phyloP scores from a whole-genome alignment of 1,140 invertebrate genomes.

The Drosophila repletoides region DNA sequence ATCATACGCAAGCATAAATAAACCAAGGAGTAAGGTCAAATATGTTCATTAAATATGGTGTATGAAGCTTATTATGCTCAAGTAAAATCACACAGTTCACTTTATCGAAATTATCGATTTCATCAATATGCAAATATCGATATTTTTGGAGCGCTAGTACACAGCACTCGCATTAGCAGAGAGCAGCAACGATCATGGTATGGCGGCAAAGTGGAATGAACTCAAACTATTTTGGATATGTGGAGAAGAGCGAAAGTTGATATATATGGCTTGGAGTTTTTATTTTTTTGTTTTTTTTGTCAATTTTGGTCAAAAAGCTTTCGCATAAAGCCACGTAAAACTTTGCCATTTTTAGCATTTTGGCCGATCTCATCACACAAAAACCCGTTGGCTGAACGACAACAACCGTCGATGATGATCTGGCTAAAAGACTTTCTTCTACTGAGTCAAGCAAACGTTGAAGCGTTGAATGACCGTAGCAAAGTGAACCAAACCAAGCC shows the following conservation, averaged over 20 bases:
- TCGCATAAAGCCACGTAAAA: slow-evolving; percentile 35
- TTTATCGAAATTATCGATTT: too few relatives aligned
- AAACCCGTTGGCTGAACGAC: slow-evolving; percentile 36
- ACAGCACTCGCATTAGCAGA: background rate
- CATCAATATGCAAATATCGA: too few relatives aligned
- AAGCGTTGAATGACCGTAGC: too few relatives aligned
- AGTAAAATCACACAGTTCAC: too few relatives aligned
- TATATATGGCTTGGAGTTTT: too few relatives aligned
- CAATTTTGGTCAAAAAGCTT: slow-evolving; percentile 42
- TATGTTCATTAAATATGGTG: too few relatives aligned
- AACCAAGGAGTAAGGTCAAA: too few relatives aligned
- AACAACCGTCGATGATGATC: slow-evolving; percentile 7
- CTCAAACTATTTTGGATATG: slow-evolving; percentile 6
- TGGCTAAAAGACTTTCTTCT: too few relatives aligned
- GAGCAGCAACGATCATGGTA: background rate
- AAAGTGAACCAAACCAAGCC: background rate
- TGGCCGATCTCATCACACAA: background rate
- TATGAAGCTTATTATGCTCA: too few relatives aligned
- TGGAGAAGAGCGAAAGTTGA: slow-evolving; percentile 45
- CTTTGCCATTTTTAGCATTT: slow-evolving; percentile 26
- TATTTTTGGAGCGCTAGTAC: too few relatives aligned
- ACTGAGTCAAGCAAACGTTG: too few relatives aligned
- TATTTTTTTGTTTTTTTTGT: slow-evolving; percentile 21
- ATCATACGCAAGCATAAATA: too few relatives aligned
- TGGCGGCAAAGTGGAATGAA: slow-evolving; percentile 30